phyloP scores from a whole-genome alignment of 2,797 vertebrate species.

The Botia almorhae region DNA sequence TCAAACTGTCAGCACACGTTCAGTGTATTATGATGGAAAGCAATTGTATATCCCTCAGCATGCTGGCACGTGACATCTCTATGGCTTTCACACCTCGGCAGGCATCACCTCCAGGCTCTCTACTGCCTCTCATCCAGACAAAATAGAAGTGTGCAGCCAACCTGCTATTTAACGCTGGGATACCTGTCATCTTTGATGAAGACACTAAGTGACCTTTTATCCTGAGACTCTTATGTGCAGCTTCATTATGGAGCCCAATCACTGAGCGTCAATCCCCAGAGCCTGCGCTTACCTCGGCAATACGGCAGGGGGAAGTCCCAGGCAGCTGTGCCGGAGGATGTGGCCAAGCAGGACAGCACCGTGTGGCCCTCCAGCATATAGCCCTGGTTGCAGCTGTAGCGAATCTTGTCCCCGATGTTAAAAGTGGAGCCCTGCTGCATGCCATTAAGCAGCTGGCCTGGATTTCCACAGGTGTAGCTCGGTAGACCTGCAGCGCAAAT shows the following conservation, averaged over 20 bases:
- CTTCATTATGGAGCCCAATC: background rate
- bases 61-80: conserved; percentile 8
- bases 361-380: conserved; percentile 95
- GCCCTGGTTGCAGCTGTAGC: conserved; percentile 92
- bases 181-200: conserved; percentile 46
- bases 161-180: conserved; percentile 44
- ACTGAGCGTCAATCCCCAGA: background rate
- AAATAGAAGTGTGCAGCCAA: conserved; percentile 64
- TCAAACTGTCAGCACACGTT: conserved; percentile 2
- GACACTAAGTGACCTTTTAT: conserved; percentile 36
- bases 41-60: background rate
- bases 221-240: conserved; percentile 10
- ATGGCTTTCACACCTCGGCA: conserved; percentile 64
- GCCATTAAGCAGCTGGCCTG: conserved; percentile 90
- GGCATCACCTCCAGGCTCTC: conserved; percentile 70
- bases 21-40: background rate
- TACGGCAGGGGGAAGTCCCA: conserved; percentile 98
- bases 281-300: conserved; percentile 86
- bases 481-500: conserved; percentile 83
- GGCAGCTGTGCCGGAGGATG: conserved; percentile 84
- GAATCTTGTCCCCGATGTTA: conserved; percentile 95
- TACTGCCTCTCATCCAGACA: conserved; percentile 66
- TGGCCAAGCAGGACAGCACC: conserved; percentile 90
- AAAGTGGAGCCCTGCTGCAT: conserved; percentile 93
- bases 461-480: conserved; percentile 96